Percentiles rank a stretch among this genome's conserved stretches.
Evolutionary conservation across 2,113 vertebrate species (phyloP).

Genomic region (Heterochromis multidens): DNA sequence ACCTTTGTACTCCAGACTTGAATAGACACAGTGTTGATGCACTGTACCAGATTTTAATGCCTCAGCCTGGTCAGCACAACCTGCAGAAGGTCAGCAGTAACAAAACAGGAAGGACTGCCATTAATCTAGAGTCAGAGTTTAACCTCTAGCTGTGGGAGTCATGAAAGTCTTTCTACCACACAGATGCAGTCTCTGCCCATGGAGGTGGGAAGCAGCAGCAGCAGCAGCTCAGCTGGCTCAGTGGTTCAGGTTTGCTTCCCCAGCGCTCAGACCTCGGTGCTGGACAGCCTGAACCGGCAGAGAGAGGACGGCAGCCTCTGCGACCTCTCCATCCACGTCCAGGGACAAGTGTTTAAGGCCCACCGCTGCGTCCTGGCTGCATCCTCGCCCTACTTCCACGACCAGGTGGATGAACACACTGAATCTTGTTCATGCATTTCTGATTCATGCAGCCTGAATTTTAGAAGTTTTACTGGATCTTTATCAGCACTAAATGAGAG

Average conservation of each 20-base stretch:
- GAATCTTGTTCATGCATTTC: no score
- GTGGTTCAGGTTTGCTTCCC: constrained; percentile 88
- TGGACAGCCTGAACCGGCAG: constrained; percentile 89
- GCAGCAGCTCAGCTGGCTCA: constrained; percentile 47
- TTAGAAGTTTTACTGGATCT: neutral
- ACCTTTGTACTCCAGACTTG: no score
- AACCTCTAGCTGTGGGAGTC: neutral
- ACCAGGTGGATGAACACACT: constrained; percentile 67
- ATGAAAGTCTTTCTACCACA: neutral
- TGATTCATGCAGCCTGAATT: neutral
- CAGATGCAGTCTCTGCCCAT: constrained; percentile 61
- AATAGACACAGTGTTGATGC: neutral
- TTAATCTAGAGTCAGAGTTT: neutral
- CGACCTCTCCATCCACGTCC: constrained; percentile 83
- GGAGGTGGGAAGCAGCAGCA: constrained; percentile 66
- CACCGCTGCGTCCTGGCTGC: constrained; percentile 83
- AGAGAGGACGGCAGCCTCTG: constrained; percentile 84
- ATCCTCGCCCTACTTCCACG: constrained; percentile 83
- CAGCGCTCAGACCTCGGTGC: constrained; percentile 78
- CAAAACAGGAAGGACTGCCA: neutral
- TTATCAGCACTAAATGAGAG: neutral
- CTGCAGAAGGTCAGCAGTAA: rapidly evolving
- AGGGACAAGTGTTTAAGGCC: constrained; percentile 81
- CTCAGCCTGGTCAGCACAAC: neutral
- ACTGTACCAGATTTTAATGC: neutral